Percentiles rank a stretch among this genome's conserved stretches.
phyloP scores from a whole-genome alignment of 2,797 vertebrate species.

The Synaphobranchus kaupii region DNA sequence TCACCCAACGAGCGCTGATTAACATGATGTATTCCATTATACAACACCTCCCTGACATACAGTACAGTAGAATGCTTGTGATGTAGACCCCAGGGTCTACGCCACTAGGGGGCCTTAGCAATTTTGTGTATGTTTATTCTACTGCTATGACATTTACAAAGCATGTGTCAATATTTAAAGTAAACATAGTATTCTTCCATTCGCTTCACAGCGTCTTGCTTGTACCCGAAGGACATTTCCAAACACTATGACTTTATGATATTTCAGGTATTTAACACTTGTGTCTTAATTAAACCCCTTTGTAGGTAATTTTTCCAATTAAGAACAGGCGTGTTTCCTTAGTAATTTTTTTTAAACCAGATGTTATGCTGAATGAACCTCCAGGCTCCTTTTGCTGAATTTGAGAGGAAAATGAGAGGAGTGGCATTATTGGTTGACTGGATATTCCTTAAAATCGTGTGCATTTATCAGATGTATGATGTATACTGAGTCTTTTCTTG shows the following conservation, averaged over 20 bases:
- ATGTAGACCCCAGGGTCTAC: too few relatives aligned
- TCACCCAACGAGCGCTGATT: too few relatives aligned
- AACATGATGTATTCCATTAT: too few relatives aligned
- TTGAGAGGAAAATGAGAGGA: neutral
- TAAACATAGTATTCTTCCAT: neutral
- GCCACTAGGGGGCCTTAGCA: too few relatives aligned
- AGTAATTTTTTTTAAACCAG: neutral
- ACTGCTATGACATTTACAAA: too few relatives aligned
- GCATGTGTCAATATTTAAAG: too few relatives aligned
- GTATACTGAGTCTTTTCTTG: neutral
- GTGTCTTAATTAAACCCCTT: constrained; percentile 8
- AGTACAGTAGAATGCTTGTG: too few relatives aligned
- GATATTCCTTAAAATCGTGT: neutral
- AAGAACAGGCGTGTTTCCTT: neutral
- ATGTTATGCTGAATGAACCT: neutral
- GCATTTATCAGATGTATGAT: neutral
- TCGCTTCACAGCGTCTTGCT: neutral
- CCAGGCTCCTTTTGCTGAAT: constrained; percentile 7
- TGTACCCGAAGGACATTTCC: neutral
- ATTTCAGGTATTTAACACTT: constrained; percentile 10
- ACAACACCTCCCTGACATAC: too few relatives aligned
- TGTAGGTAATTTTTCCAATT: constrained; percentile 13
- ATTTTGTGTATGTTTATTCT: too few relatives aligned
- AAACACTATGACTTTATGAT: neutral
- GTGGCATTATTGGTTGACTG: neutral